Evolutionary conservation across 2,113 vertebrate species (phyloP).

Genomic region (Scomber scombrus): DNA sequence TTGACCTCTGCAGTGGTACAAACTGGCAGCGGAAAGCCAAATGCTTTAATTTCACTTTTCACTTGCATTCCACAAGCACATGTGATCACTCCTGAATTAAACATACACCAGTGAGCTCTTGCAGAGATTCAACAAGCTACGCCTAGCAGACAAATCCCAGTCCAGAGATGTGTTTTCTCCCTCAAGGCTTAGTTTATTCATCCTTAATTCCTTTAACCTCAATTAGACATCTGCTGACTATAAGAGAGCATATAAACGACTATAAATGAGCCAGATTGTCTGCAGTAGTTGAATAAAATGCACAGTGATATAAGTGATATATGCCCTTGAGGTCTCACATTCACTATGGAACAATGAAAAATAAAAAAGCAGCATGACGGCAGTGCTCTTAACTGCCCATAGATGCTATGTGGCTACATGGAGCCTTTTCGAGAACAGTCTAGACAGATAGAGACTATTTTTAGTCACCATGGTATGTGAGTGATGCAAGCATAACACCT

Average conservation of each 20-base stretch:
- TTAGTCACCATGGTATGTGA: slow-evolving; percentile 17
- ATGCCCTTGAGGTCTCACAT: slow-evolving; percentile 49
- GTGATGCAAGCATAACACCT: slow-evolving; percentile 13
- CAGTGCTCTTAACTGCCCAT: slow-evolving; percentile 4
- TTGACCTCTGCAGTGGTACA: slow-evolving; percentile 55
- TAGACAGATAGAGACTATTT: slow-evolving; percentile 37
- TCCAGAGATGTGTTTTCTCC: slow-evolving; percentile 64
- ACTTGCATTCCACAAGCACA: slow-evolving; percentile 41
- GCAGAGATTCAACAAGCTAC: slow-evolving; percentile 46
- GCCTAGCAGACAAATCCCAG: slow-evolving; percentile 59
- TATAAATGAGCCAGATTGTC: slow-evolving; percentile 62
- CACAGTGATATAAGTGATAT: slow-evolving; percentile 8
- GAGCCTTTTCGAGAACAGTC: slow-evolving; percentile 38
- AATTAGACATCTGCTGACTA: slow-evolving; percentile 78
- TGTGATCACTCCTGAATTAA: slow-evolving; percentile 68
- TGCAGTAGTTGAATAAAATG: slow-evolving; percentile 51
- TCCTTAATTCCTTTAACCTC: slow-evolving; percentile 77
- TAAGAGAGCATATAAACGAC: slow-evolving; percentile 64
- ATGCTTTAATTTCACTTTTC: slow-evolving; percentile 48
- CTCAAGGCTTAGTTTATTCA: slow-evolving; percentile 75
- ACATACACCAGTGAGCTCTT: slow-evolving; percentile 57
- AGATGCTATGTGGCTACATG: slow-evolving; percentile 9
- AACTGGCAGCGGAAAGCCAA: slow-evolving; percentile 36
- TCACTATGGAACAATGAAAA: slow-evolving; percentile 53
- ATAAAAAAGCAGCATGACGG: slow-evolving; percentile 33